Base-by-base conservation (phyloP, 2,797 vertebrate genomes). In the Synanceia verrucosa region DNA sequence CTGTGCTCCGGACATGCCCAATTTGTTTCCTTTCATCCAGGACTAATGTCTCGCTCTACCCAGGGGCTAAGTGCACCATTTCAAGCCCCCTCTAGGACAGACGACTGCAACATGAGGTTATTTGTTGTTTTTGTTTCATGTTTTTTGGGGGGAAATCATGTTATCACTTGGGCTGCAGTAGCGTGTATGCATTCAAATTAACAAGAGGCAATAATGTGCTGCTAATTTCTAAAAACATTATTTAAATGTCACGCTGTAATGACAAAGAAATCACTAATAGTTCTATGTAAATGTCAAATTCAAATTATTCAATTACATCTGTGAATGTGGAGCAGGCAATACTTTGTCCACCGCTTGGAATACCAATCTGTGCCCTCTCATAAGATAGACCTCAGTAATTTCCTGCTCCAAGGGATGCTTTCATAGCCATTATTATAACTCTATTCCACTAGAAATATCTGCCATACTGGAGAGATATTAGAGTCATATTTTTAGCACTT, bases 231-330 rank as follows among this genome's bases (percentile, higher is more conserved):
- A 86, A 89, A 93, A 94, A 92, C 88, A 84, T 91, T 86, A 91
- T 93, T 93, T 89, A 94, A 94, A 94, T 94, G 93, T 93, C 94
- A 94, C 34, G 47, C 74, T 76, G 74, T 91, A 89, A 93, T 93
- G 90, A 91, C 87, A 73, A 82, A 91, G 58, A 74, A 74, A 73
- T 74, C 76, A 83, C 89, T 91, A 91, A 93, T 90, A 87, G 89
- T 91, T 87, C 61, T 82, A 80, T 91, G 88, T 90, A 94, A 95
- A 94, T 95, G 92, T 92, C 93, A 94, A 73, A 93, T 90, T 93
- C 86, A 91, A 93, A 94, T 94, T 82, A 93, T 94, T 94, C 88
- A 92, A 94, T 94, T 94, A 93, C 82, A 79, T 73, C 56, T 65
- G 71, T 71, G 51, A 73, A 73, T 74, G 79, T 68, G 69, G 83